Evolutionary conservation across 2,113 vertebrate species (phyloP).

Genomic region (Chloropsis hardwickii): DNA sequence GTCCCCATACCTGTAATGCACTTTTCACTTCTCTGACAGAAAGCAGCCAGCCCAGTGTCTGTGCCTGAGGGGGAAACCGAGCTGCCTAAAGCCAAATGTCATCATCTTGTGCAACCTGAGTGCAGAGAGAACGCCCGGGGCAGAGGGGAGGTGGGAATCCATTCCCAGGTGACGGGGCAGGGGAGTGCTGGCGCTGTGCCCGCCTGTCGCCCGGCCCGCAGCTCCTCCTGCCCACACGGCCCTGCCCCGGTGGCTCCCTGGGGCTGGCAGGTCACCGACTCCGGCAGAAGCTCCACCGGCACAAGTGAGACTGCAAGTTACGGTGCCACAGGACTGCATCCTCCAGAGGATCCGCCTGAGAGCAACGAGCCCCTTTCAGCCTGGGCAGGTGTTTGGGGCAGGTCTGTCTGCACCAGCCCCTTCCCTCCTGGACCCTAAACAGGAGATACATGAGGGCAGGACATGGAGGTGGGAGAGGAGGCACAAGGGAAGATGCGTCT

Average conservation of each 20-base stretch:
- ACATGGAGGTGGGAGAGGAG: background rate
- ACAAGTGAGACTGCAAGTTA: fast-evolving
- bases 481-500: background rate
- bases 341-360: background rate
- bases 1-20: fast-evolving
- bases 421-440: background rate
- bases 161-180: fast-evolving
- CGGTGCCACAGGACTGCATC: fast-evolving
- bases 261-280: background rate
- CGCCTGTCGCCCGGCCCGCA: fast-evolving
- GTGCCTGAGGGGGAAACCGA: background rate
- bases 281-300: background rate
- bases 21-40: background rate
- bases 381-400: background rate
- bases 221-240: background rate
- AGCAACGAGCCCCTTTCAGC: background rate
- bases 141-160: background rate
- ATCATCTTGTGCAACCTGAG: background rate
- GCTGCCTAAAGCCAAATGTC: background rate
- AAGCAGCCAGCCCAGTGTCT: background rate
- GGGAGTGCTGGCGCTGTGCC: background rate
- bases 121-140: background rate
- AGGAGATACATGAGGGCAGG: background rate
- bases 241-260: background rate
- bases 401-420: background rate